Evolutionary conservation across 1,140 invertebrate species (phyloP), one percentile per base, ranked within the genome.

Genomic region (Hycleus phaleratus): DNA sequence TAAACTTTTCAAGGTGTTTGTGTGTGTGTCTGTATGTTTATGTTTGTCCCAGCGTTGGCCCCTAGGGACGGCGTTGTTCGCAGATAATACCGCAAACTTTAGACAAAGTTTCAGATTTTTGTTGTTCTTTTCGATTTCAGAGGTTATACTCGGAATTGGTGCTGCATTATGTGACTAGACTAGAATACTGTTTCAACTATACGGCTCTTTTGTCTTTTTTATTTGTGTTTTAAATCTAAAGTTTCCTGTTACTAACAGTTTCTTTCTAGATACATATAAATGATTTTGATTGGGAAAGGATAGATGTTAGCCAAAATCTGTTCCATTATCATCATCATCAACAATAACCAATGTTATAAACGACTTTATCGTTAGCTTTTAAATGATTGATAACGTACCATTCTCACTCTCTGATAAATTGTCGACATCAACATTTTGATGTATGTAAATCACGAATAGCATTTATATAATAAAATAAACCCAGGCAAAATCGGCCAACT

Each of bases 91-190:
- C 59, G 48, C 59, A 60, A 63, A 63, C 58, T 63, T 56, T 25
- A 47, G 44, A 44, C 49, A 45, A 57, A 63, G 51, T 63, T 63
- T 51, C 46, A 49, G 50, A 58, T 63, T 63, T 63, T 63, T 58
- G 62, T 63, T 63, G 62, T 63, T 63, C 62, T 63, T 63, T 60
- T 63, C 42, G 62, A 63, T 63, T 62, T 60, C 26, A 46, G 54
- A 49, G 58, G 50, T 58, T 63, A 63, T 63, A 59, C 56, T 57
- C 12, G 58, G 25, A 45, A 6, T 26, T 44, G 45, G 61, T 63
- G 54, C 32, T 32, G 32, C 7, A 32, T 7, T 4, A 32, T 63
- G 62, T 63, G 62, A 63, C 62, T 63, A 49, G 62, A 61, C 61
- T 58, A 46, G 46, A 46, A 49, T 55, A 54, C 47, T 6, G 46